These are phyloP conservation scores for Drosophila serrata DNA, from an alignment of 1,140 invertebrate genomes.

Conservation along the genomic window DNA sequence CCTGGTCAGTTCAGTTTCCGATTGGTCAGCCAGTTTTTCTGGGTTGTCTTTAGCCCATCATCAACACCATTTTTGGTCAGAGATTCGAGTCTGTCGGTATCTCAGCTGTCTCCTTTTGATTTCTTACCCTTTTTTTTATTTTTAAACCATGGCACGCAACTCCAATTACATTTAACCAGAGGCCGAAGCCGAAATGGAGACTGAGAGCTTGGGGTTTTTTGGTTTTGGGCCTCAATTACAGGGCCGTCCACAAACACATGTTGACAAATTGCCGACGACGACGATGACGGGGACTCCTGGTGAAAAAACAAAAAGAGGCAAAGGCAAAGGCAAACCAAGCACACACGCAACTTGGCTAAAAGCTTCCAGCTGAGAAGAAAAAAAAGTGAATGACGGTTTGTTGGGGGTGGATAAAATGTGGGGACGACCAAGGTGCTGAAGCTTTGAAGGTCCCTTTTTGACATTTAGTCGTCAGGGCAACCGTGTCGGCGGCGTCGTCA, in stretches of 20 bases:
- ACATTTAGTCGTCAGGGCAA: conserved; percentile 55
- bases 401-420: conserved; percentile 8
- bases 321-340: conserved; percentile 4
- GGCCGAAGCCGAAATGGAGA: background rate
- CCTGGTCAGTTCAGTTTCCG: conserved; percentile 23
- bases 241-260: conserved; percentile 47
- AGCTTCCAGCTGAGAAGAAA: conserved; percentile 33
- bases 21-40: conserved; percentile 1
- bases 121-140: background rate
- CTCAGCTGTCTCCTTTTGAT: conserved; percentile 7
- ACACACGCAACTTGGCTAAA: conserved; percentile 41
- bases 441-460: conserved; percentile 54
- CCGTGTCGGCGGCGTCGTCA: conserved; percentile 29
- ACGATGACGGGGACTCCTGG: conserved; percentile 18
- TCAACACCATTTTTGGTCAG: conserved; percentile 30
- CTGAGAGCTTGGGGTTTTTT: conserved; percentile 3
- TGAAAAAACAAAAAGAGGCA: conserved; percentile 1
- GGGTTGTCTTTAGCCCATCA: no score
- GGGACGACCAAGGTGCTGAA: conserved; percentile 11
- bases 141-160: conserved; percentile 48
- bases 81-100: conserved; percentile 8
- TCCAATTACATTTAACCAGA: conserved; percentile 58
- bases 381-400: conserved; percentile 33
- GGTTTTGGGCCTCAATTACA: conserved; percentile 40
- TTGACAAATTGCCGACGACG: conserved; percentile 66